A percentile compares a stretch with the other conserved stretches of the same genome.
Conservation (phyloP, 2,797 vertebrate species). For the Anableps anableps region DNA sequence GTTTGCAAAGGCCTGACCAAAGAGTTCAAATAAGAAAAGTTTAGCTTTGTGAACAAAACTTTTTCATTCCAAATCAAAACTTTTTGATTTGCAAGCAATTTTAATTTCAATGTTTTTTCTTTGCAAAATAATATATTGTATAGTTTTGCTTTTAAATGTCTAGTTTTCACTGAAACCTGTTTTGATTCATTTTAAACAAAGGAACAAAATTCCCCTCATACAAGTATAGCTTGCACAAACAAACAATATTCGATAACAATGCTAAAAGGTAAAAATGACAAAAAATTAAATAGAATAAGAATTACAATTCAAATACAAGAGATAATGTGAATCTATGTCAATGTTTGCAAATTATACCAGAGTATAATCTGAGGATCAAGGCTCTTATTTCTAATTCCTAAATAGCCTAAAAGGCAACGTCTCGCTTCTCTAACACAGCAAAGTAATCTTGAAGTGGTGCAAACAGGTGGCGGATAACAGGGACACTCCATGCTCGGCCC, state of each 20-base stretch:
- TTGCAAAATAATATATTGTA: background rate
- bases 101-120: background rate
- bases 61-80: background rate
- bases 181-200: background rate
- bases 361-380: slow-evolving; percentile 74
- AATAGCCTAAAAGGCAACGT: slow-evolving; percentile 38
- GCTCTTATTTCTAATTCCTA: slow-evolving; percentile 81
- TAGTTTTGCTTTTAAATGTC: background rate
- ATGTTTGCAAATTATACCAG: slow-evolving; percentile 76
- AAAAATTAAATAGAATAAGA: slow-evolving; percentile 93
- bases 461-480: slow-evolving; percentile 98
- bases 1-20: background rate
- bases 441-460: slow-evolving; percentile 99
- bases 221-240: slow-evolving; percentile 84
- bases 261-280: slow-evolving; percentile 90
- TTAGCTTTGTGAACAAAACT: background rate
- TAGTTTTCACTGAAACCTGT: background rate
- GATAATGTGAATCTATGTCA: slow-evolving; percentile 87
- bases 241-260: slow-evolving; percentile 92
- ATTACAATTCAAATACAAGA: slow-evolving; percentile 88
- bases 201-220: slow-evolving; percentile 2
- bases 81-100: background rate
- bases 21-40: background rate
- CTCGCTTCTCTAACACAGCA: slow-evolving; percentile 84
- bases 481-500: slow-evolving; percentile 97